Conservation (phyloP, 2,113 vertebrate genomes). For the Pithys albifrons region DNA sequence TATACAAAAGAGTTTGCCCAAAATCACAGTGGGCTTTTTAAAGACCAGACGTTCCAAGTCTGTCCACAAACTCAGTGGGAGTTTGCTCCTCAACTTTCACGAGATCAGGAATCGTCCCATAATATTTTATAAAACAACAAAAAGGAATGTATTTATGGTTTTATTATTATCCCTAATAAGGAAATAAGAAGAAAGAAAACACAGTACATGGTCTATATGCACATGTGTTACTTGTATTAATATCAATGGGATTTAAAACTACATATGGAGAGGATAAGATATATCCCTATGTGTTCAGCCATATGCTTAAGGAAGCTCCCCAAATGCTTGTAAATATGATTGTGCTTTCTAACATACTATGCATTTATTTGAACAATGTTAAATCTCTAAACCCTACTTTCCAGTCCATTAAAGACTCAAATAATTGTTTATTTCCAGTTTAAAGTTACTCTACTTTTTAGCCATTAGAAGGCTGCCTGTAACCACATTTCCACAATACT, state of each 20-base stretch:
- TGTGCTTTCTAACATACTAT: conserved; percentile 25
- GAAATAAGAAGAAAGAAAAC: conserved; percentile 41
- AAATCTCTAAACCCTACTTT: conserved; percentile 59
- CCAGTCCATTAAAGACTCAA: conserved; percentile 64
- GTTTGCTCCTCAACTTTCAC: neutral
- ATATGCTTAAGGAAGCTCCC: conserved; percentile 53
- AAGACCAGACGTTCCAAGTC: neutral
- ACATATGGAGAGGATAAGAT: conserved; percentile 51
- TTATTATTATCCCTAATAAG: conserved; percentile 56
- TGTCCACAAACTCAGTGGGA: neutral
- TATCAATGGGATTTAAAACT: conserved; percentile 31
- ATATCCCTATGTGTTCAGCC: conserved; percentile 30
- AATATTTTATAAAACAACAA: conserved; percentile 22
- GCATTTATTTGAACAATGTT: conserved; percentile 23
- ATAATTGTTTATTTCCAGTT: conserved; percentile 63
- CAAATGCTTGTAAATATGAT: conserved; percentile 63
- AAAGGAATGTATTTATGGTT: conserved; percentile 44
- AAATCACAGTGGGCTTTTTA: neutral
- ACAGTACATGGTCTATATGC: neutral
- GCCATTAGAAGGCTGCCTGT: conserved; percentile 23
- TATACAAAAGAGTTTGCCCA: neutral
- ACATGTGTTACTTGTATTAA: conserved; percentile 55
- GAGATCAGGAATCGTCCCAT: neutral
- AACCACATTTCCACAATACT: conserved; percentile 50
- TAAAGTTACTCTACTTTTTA: conserved; percentile 49